Percentiles rank a stretch among this genome's conserved stretches.
Conservation (phyloP, 2,888 invertebrate species). For the Calephelis perditalis region DNA sequence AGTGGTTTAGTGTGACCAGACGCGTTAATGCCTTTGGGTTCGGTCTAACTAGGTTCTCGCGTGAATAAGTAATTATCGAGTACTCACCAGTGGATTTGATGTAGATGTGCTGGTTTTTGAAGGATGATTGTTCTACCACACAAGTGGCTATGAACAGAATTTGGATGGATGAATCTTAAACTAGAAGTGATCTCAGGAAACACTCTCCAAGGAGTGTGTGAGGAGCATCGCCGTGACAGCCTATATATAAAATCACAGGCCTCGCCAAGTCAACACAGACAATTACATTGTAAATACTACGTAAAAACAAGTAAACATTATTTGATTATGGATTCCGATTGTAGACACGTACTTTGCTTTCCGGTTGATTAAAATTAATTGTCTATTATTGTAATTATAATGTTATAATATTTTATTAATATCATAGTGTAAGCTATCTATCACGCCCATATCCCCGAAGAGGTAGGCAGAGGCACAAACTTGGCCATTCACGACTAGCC, state of each 20-base stretch:
- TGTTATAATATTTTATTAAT: no score
- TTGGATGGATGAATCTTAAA: conserved; percentile 55
- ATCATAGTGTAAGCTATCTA: no score
- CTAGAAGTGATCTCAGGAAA: conserved; percentile 47
- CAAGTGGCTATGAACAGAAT: conserved; percentile 66
- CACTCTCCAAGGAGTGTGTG: conserved; percentile 67
- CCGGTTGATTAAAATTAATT: conserved; percentile 26
- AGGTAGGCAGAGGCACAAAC: no score
- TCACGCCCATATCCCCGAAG: no score
- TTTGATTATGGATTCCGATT: conserved; percentile 57
- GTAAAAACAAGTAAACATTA: conserved; percentile 60
- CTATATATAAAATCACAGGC: conserved; percentile 54
- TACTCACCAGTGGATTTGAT: conserved; percentile 57
- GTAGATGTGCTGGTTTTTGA: conserved; percentile 36
- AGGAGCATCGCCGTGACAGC: conserved; percentile 33
- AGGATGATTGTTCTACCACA: conserved; percentile 61
- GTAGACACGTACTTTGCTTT: conserved; percentile 35
- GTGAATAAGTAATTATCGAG: conserved; percentile 27
- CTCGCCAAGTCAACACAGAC: conserved; percentile 50
- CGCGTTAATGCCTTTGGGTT: neutral
- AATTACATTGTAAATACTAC: conserved; percentile 65
- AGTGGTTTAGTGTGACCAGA: neutral
- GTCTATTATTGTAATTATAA: no score
- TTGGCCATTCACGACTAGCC: no score
- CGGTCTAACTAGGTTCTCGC: conserved; percentile 22